A percentile compares a stretch with the other conserved stretches of the same genome.
Conservation (phyloP, 2,113 vertebrate species). For the Gnathonemus longibarbis region DNA sequence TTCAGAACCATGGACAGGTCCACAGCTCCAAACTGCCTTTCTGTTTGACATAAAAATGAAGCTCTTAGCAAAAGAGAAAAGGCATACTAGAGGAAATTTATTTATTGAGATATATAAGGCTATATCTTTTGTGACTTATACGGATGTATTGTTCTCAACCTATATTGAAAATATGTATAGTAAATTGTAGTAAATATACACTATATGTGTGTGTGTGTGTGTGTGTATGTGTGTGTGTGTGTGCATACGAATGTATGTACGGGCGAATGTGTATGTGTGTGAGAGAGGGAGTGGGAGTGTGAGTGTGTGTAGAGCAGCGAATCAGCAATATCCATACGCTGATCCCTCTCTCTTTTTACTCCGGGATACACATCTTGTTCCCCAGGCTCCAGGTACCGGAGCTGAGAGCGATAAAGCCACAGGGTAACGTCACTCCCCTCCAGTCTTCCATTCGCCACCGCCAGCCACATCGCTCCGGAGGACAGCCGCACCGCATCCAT, state of each 20-base stretch:
- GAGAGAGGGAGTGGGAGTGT: neutral
- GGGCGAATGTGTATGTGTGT: neutral
- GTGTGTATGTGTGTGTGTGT: neutral
- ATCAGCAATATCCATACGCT: neutral
- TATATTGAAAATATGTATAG: neutral
- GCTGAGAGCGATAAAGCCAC: slow-evolving; percentile 59
- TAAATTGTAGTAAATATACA: neutral
- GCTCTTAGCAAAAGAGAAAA: neutral
- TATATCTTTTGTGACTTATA: neutral
- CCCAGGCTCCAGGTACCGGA: slow-evolving; percentile 54
- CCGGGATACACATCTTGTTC: slow-evolving; percentile 13
- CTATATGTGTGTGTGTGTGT: neutral
- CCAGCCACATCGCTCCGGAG: slow-evolving; percentile 52
- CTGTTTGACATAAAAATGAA: neutral
- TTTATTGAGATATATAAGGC: neutral
- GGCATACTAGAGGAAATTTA: neutral
- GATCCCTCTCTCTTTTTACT: neutral
- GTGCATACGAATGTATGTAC: neutral
- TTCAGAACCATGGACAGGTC: slow-evolving; percentile 64
- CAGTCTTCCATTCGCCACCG: slow-evolving; percentile 57
- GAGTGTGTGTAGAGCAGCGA: neutral
- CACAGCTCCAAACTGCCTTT: neutral
- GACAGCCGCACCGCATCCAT: slow-evolving; percentile 64
- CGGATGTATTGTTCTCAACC: neutral
- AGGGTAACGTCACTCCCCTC: slow-evolving; percentile 66